Base-by-base conservation (phyloP, 2,797 vertebrate species). In the Amazona finschi region DNA sequence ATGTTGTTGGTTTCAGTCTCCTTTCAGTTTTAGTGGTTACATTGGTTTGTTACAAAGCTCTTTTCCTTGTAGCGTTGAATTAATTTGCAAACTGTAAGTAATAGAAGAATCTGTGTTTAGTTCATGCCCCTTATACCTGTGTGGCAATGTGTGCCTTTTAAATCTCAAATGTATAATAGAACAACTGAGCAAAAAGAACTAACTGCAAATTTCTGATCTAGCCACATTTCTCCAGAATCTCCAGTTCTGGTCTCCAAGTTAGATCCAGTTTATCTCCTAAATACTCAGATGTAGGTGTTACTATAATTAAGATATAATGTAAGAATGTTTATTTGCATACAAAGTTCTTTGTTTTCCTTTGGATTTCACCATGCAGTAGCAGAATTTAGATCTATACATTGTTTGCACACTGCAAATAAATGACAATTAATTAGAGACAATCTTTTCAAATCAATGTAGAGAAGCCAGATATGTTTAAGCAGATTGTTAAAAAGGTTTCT, bases 21-120 rank as follows among this genome's bases (percentile, higher is more conserved):
- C 80, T 94, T 95, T 96, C 96, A 89, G 72, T 95, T 95, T 95
- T 72, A 87, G 72, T 78, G 72, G 92, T 93, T 96, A 74, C 13
- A 8, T 30, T 87, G 60, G 65, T 91, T 96, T 82, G 13, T 77
- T 70, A 71, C 14, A 43, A 70, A 89, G 57, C 38, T 74, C 36
- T 80, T 87, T 73, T 85, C 74, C 58, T 88, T 58, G 27, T 30
- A 8, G 55, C 46, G 21, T 22, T 92, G 57, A 90, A 55, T 67
- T 62, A 86, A 83, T 80, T 75, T 89, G 31, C 18, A 77, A 80
- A 53, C 53, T 53, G 22, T 28, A 46, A 69, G 43, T 50, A 53
- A 70, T 3, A 77, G 53, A 9, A 73, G 19, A 74, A 71, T 43
- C 24, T 83, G 14, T 31, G 47, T 88, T 93, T 70, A 73, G 78